Base-by-base conservation (phyloP, 2,113 vertebrate species). In the Ginglymostoma cirratum region DNA sequence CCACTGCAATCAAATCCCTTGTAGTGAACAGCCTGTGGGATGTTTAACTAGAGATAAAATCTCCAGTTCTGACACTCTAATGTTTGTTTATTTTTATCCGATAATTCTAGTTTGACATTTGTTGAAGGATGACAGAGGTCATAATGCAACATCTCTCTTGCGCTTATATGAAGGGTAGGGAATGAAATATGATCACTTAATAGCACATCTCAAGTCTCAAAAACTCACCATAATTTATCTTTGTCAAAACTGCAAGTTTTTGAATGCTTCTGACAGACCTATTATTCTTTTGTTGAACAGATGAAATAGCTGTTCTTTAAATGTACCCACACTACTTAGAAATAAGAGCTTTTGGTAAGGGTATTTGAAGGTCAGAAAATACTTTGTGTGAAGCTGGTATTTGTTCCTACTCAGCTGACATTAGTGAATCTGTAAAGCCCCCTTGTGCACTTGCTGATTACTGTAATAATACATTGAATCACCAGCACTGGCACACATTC, bases 41-140 rank as follows among this genome's bases (percentile, higher is more conserved):
- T 76, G 67, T 70, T 95, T 95, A 95, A 72, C 94, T 72, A 48
- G 92, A 72, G 94, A 95, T 95, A 76, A 95, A 95, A 95, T 95
- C 94, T 95, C 94, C 94, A 95, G 69, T 95, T 95, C 94, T 72
- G 69, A 95, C 94, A 95, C 69, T 95, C 94, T 76, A 95, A 95
- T 95, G 94, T 95, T 95, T 95, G 94, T 95, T 95, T 95, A 95
- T 95, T 95, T 95, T 95, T 72, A 95, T 95, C 67, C 69, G 42
- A 95, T 95, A 95, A 95, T 95, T 95, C 94, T 95, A 95, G 94
- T 67, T 72, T 95, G 94, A 72, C 94, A 95, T 95, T 95, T 95
- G 94, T 95, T 95, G 94, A 95, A 95, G 94, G 94, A 95, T 95
- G 94, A 72, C 94, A 95, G 94, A 95, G 94, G 94, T 95, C 94